A percentile compares a stretch with the other conserved stretches of the same genome.
Conservation (phyloP, 2,113 vertebrate genomes). For the Lutjanus erythropterus region DNA sequence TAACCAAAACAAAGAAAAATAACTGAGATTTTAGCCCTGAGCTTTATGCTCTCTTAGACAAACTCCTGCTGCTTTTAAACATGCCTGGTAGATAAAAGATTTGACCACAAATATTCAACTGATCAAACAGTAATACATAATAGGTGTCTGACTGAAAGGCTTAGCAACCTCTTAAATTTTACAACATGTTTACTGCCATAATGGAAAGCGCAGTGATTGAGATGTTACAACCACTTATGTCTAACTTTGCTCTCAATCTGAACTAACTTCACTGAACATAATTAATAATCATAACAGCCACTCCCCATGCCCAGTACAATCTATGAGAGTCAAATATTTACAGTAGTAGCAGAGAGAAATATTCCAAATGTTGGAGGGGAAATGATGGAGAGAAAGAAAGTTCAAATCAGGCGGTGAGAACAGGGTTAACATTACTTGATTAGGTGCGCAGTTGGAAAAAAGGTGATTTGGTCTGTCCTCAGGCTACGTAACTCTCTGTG, state of each 20-base stretch:
- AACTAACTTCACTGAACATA: constrained; percentile 29
- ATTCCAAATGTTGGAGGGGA: constrained; percentile 12
- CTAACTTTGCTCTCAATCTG: background rate
- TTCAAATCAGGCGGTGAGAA: constrained; percentile 12
- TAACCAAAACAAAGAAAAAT: background rate
- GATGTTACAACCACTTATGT: constrained; percentile 20
- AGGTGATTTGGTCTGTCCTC: constrained; percentile 59
- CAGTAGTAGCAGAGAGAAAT: background rate
- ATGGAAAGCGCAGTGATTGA: constrained; percentile 14
- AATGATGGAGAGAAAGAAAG: constrained; percentile 7
- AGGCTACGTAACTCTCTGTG: constrained; percentile 51
- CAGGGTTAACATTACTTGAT: constrained; percentile 32
- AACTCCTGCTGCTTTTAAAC: constrained; percentile 23
- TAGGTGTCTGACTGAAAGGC: background rate
- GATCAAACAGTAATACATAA: constrained; percentile 11
- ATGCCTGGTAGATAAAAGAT: background rate
- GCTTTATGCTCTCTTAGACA: background rate
- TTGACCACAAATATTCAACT: background rate
- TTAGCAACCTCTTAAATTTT: background rate
- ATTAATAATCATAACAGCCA: constrained; percentile 25
- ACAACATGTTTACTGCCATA: background rate
- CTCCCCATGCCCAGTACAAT: background rate
- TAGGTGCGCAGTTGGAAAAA: constrained; percentile 32
- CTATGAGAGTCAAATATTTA: constrained; percentile 38
- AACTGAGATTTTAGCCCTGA: background rate